Base-by-base conservation (phyloP, 2,113 vertebrate species). In the Proteles cristata region DNA sequence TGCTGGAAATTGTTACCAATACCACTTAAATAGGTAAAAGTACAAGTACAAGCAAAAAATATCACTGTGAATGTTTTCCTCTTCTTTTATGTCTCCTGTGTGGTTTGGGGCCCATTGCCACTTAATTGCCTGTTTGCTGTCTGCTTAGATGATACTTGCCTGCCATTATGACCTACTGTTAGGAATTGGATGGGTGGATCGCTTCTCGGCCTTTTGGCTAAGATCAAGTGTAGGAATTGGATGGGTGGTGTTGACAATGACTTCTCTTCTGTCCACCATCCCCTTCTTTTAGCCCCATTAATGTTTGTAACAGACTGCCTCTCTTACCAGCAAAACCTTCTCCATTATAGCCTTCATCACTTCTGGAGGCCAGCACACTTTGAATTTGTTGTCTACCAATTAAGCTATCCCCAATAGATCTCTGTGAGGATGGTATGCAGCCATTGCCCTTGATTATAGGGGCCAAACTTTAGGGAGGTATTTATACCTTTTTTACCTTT, bases 1-100 rank as follows among this genome's bases (percentile, higher is more conserved):
- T 71, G 86, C 83, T 94, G 26, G 25, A 95, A 96, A 95, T 90
- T 39, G 73, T 43, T 93, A 35, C 26, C 15, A 86, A 84, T 55
- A 65, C 21, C 9, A 90, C 33, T 89, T 92, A 86, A 92, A 74
- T 55, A n/a, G 10, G 15, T 43, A 11, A 86, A 92, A 87, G 55
- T 71, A 55, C 21, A 63, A 48, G 21, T 19, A 66, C 10, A 15
- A 58, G 26, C 68, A 73, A 83, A 50, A 90, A 35, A 4, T 76
- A 50, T 28, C 48, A 23, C 77, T 66, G 1, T 84, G 73, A 83
- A 61, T 39, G 11, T 80, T 73, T 93, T 82, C 80, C 74, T 19
- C 84, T 92, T 55, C 16, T 68, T 77, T 68, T 79, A 8, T 53
- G 9, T 73, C 88, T 84, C 14, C 45, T 82, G 11, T 84, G 48